Evolutionary conservation across 2,888 invertebrate genomes (phyloP), one percentile per base, ranked within the genome.

Genomic region (Drosophila nigricruria): DNA sequence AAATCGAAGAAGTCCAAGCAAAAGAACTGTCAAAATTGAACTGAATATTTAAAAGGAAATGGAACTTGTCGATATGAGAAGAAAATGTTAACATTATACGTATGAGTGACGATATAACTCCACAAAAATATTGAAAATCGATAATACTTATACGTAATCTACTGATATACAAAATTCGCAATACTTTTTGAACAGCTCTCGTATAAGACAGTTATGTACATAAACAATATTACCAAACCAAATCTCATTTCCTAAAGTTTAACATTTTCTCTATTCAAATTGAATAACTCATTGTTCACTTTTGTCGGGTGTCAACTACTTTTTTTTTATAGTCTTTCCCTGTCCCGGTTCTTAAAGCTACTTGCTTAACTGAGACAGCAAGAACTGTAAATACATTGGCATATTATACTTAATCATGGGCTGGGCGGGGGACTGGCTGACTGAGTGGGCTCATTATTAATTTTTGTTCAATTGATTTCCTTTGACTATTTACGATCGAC

Each of bases 391-490:
- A 73, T 23, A 36, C 47, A 47, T 25, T 18, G 32, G 25, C 57
- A 58, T 30, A 67, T 42, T 30, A 67, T 42, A n/a, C 66, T 40
- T 43, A 49, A 63, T 49, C 45, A 65, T 70, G 62, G 57, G 25
- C 49, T 67, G 27, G 27, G 25, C 4, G 1, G n/a, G 40, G 36
- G 30, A 10, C 30, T 30, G 30, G 30, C 38, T n/a, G 60, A 34
- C 6, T n/a, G 58, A 38, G 38, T 56, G 68, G 70, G 56, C 72
- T 66, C 85, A 77, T 83, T 88, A 88, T 82, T 60, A 77, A 69
- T 82, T 82, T 82, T 69, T 82, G 87, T 86, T 83, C 87, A 82
- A 80, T 86, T 80, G 75, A 75, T 83, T 83, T 86, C 82, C 88
- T 75, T 72, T 82, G 81, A 69, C 83, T 77, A 77, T 88, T 75